phyloP scores from a whole-genome alignment of 1,140 invertebrate genomes.

The Magallana gigas region DNA sequence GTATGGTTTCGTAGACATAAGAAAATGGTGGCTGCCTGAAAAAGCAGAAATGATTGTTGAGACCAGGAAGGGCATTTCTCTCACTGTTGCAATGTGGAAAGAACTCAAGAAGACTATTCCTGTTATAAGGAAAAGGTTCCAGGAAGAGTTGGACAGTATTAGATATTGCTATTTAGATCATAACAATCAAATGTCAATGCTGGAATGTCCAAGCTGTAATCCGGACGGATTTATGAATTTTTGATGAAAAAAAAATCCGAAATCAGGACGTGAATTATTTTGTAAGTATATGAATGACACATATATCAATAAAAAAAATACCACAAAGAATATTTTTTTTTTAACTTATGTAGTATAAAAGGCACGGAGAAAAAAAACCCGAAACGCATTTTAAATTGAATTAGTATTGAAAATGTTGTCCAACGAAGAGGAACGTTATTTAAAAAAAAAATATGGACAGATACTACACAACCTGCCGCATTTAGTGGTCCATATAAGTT shows the following conservation, averaged over 20 bases:
- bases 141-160: background rate
- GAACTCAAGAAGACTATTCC: constrained; percentile 17
- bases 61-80: background rate
- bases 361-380: background rate
- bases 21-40: background rate
- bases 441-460: background rate
- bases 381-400: background rate
- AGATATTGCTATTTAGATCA: background rate
- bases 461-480: background rate
- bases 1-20: background rate
- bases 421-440: constrained; percentile 4
- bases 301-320: background rate
- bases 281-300: background rate
- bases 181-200: background rate
- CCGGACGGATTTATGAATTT: background rate
- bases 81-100: background rate
- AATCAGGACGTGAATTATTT: background rate
- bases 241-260: background rate
- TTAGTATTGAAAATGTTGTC: background rate
- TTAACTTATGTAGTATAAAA: no score
- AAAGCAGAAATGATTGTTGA: background rate
- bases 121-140: background rate
- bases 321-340: no score
- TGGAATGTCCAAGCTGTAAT: background rate
- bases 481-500: constrained; percentile 28